Evolutionary conservation across 1,140 invertebrate species (phyloP).

Genomic region (Mamestra configurata): DNA sequence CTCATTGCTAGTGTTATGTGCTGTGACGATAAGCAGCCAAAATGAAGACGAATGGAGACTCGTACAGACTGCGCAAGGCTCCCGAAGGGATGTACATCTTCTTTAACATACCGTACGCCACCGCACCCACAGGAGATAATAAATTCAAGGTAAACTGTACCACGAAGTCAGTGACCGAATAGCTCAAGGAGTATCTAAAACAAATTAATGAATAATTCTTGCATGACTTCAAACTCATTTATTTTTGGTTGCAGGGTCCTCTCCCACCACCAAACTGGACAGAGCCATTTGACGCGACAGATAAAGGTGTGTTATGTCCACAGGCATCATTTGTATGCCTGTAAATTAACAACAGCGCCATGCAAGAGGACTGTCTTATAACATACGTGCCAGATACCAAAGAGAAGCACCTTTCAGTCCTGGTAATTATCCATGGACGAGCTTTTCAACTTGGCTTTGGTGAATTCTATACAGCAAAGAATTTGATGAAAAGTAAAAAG

Average conservation of each 20-base stretch:
- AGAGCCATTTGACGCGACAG: conserved; percentile 54
- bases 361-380: conserved; percentile 41
- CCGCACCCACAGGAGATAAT: not conserved
- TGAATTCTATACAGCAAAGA: conserved; percentile 27
- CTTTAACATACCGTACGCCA: too few relatives aligned
- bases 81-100: too few relatives aligned
- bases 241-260: conserved; percentile 61
- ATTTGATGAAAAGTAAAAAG: not conserved
- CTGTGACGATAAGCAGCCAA: not conserved
- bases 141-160: not conserved
- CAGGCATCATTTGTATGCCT: conserved; percentile 37
- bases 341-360: not conserved
- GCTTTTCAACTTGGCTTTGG: conserved; percentile 30
- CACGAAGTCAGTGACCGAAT: too few relatives aligned
- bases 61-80: too few relatives aligned
- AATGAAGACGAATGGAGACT: not conserved
- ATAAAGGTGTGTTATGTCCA: conserved; percentile 61
- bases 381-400: conserved; percentile 46
- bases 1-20: not conserved
- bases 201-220: too few relatives aligned
- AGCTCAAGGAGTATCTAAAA: too few relatives aligned
- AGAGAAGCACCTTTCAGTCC: conserved; percentile 35
- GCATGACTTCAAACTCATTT: too few relatives aligned
- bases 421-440: conserved; percentile 48
- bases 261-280: conserved; percentile 57